Base-by-base conservation (phyloP, 2,113 vertebrate species). In the Corvus moneduloides region DNA sequence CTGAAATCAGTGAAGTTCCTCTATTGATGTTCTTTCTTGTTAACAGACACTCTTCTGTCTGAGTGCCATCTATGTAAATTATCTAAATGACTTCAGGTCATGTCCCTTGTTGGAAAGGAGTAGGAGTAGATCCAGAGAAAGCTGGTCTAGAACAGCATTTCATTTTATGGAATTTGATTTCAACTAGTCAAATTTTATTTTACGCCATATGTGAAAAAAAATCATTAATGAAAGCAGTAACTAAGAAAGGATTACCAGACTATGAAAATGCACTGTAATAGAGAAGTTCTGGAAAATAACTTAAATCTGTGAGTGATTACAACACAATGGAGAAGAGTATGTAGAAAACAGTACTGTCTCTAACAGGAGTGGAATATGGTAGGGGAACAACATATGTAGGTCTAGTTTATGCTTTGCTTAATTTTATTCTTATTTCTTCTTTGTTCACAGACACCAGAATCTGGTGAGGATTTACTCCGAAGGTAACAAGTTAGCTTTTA, bases 401-500 rank as follows among this genome's bases (percentile, higher is more conserved):
- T 17, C 16, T 82, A 81, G 13, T 43, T 67, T 81, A 37, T 33
- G 11, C 27, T 69, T 66, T 59, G 17, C 24, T 82, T 83, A 83
- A 68, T 93, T 20, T 43, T 61, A 6, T 55, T 82, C 26, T 78
- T 91, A 39, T 33, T 58, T 27, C 48, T 93, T 94, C 18, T 44
- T 89, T 93, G 26, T 93, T 93, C 48, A 59, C 90, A 97, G 97
- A 43, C 48, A 44, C 20, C 37, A 67, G 59, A 33, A 55, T 43
- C 59, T 76, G 69, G 7, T 10, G 72, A 83, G 27, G 73, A 86
- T 32, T 58, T 91, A 39, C 51, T 90, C 59, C 95, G 87, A 89
- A 97, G 97, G 97, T 97, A 95, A 85, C 28, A 48, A n/a, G 3
- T 37, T 75, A 43, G 8, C 20, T 33, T 80, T 68, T 28, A 5